These are phyloP conservation scores for Brachionus calyciflorus DNA, from an alignment of 1,140 invertebrate species.

Conservation along the genomic window DNA sequence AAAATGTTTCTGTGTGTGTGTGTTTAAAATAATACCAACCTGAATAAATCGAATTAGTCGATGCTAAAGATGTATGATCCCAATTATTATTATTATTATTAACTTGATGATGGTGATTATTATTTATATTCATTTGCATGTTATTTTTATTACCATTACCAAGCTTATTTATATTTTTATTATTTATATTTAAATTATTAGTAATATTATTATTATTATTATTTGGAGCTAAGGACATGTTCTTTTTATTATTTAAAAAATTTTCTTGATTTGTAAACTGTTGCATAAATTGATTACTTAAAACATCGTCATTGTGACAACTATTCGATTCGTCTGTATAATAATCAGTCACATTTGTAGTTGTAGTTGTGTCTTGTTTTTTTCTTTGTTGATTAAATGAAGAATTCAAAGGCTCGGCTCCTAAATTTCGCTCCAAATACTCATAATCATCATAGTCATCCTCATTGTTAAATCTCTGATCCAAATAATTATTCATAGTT, in stretches of 20 bases:
- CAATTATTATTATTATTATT: constrained; percentile 10
- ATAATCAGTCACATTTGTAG: constrained; percentile 33
- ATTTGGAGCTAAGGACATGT: background rate
- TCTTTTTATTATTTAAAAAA: background rate
- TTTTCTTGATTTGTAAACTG: constrained; percentile 2
- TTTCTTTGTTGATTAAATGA: background rate
- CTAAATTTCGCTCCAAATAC: constrained; percentile 43
- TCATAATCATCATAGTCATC: constrained; percentile 45
- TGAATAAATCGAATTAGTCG: constrained; percentile 41
- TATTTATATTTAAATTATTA: no score
- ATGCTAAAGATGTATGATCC: constrained; percentile 29
- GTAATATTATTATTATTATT: background rate
- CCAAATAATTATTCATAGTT: constrained; percentile 5
- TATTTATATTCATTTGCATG: background rate
- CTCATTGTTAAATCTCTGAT: background rate
- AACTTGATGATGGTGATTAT: no score
- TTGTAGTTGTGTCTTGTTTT: background rate
- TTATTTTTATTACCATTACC: background rate
- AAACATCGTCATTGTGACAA: constrained; percentile 5
- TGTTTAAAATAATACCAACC: constrained; percentile 6
- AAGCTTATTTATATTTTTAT: background rate
- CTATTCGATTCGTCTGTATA: constrained; percentile 45
- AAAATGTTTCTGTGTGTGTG: no score
- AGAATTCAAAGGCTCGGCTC: constrained; percentile 23
- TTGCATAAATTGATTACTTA: background rate